phyloP scores from a whole-genome alignment of 2,113 vertebrate species.

The Misgurnus anguillicaudatus region DNA sequence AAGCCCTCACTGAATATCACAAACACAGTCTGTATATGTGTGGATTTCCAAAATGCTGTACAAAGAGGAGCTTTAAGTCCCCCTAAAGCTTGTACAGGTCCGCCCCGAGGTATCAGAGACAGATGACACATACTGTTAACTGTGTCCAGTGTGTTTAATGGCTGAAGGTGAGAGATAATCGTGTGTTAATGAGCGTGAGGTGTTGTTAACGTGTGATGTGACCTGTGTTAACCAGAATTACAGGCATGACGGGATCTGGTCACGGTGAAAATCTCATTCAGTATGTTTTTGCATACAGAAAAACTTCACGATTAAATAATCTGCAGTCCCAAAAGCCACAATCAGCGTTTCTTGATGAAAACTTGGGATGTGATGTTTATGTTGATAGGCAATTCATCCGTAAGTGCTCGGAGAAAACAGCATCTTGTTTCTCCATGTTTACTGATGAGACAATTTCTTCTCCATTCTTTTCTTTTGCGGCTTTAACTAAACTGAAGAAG shows the following conservation, averaged over 20 bases:
- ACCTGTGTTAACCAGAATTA: constrained; percentile 22
- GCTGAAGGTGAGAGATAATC: constrained; percentile 21
- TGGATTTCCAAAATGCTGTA: no score
- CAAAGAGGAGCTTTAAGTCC: no score
- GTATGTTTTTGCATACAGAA: neutral
- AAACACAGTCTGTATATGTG: no score
- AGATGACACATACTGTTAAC: neutral
- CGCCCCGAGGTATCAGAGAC: neutral
- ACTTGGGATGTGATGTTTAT: neutral
- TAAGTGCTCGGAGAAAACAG: neutral
- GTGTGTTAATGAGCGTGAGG: constrained; percentile 8
- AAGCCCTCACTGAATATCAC: no score
- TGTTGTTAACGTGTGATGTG: constrained; percentile 21
- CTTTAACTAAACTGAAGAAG: neutral
- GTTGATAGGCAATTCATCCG: neutral
- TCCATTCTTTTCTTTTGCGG: neutral
- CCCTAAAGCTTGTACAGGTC: neutral
- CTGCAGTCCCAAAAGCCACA: neutral
- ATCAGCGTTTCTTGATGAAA: neutral
- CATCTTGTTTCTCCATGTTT: neutral
- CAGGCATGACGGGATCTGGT: constrained; percentile 7
- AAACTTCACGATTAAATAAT: constrained; percentile 1
- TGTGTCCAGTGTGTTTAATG: neutral
- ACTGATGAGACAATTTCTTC: neutral
- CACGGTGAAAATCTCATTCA: neutral